Evolutionary conservation across 2,888 invertebrate species (phyloP).

Genomic region (Morpho achilles): DNA sequence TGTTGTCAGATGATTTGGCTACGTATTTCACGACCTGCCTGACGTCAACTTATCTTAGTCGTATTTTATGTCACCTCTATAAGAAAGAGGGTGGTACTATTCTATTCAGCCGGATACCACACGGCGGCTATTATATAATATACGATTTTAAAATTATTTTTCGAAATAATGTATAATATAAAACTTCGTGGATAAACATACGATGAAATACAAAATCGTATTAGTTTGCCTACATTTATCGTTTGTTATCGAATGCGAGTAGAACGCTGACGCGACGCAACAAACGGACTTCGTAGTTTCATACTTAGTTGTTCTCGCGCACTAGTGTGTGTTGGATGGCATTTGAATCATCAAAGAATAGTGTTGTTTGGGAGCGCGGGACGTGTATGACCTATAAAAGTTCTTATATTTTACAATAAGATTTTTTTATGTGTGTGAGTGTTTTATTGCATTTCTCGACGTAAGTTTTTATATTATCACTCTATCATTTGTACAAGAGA

Average conservation of each 20-base stretch:
- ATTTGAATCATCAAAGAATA: constrained; percentile 11
- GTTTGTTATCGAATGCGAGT: constrained; percentile 21
- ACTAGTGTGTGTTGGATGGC: constrained; percentile 21
- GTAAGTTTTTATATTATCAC: neutral
- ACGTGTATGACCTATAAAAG: constrained; percentile 12
- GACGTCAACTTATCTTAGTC: no score
- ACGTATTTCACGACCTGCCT: no score
- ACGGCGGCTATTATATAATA: no score
- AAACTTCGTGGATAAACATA: no score
- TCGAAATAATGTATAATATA: no score
- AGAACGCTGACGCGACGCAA: constrained; percentile 14
- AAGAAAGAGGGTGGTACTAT: no score
- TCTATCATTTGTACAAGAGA: neutral
- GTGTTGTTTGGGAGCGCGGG: constrained; percentile 15
- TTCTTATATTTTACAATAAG: constrained; percentile 10
- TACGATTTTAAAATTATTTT: no score
- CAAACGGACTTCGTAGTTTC: neutral
- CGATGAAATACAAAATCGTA: no score
- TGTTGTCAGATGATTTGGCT: no score
- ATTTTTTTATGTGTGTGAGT: constrained; percentile 9
- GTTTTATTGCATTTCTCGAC: neutral
- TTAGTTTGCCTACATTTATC: constrained; percentile 20
- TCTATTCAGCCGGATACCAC: no score
- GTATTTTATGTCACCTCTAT: no score
- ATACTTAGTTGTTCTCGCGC: constrained; percentile 27